Conservation (phyloP, 35 echinoderm and acorn worm genomes). For the Apostichopus californicus region DNA sequence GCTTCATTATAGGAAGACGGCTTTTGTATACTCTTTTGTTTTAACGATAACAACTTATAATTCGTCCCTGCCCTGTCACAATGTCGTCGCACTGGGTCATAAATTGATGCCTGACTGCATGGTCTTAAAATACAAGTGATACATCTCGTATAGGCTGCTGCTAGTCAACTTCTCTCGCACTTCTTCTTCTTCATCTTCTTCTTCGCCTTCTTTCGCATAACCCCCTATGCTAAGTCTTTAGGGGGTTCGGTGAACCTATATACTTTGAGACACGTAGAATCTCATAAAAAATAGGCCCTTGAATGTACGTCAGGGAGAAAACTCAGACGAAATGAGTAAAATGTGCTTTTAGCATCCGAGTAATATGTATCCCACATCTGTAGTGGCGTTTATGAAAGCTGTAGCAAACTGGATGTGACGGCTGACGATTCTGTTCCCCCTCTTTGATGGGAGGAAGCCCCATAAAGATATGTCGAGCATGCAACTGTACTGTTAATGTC, state of each 20-base stretch:
- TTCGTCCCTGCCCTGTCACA: no score
- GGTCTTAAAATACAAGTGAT: no score
- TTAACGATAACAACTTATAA: no score
- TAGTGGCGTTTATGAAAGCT: conserved; percentile 43
- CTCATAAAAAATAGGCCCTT: neutral
- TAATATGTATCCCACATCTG: conserved; percentile 3
- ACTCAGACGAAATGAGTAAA: conserved; percentile 30
- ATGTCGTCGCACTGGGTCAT: no score
- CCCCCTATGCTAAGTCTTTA: neutral
- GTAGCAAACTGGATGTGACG: conserved; percentile 24
- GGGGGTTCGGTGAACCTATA: conserved; percentile 3
- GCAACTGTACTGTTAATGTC: conserved; percentile 35
- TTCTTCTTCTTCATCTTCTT: no score
- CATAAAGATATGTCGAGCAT: conserved; percentile 45
- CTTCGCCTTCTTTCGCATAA: no score
- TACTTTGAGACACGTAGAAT: neutral
- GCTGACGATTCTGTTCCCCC: conserved; percentile 38
- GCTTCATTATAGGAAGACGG: no score
- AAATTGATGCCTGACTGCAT: no score
- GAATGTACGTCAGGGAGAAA: conserved; percentile 16
- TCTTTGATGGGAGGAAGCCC: conserved; percentile 30
- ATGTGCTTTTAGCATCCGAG: conserved; percentile 10
- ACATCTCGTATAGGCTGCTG: no score
- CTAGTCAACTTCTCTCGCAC: no score
- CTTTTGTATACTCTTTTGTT: no score